A percentile compares a stretch with the other conserved stretches of the same genome.
These are phyloP conservation scores for Hemibagrus guttatus DNA, from an alignment of 2,797 vertebrate genomes.

Conservation along the genomic window DNA sequence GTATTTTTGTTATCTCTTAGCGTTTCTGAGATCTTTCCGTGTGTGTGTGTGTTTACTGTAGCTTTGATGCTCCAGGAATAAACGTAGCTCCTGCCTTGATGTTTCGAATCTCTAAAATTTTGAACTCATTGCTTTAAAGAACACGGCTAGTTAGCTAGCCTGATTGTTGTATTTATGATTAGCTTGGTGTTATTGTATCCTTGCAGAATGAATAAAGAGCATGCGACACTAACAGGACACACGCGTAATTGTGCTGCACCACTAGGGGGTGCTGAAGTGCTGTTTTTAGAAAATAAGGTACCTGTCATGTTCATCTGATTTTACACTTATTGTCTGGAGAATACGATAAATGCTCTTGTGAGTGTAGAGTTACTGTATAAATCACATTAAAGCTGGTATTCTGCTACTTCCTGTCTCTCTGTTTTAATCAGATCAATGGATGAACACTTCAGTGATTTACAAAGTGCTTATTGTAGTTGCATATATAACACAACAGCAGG, in stretches of 20 bases:
- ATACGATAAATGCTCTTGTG: not conserved
- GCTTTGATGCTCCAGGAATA: not conserved
- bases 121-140: not conserved
- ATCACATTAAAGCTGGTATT: not conserved
- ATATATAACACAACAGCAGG: not conserved
- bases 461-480: not conserved
- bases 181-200: not conserved
- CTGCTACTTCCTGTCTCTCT: not conserved
- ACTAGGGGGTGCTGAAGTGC: not conserved
- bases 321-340: not conserved
- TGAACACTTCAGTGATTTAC: not conserved
- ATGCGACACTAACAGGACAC: not conserved
- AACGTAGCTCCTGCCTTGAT: not conserved
- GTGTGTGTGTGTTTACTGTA: not conserved
- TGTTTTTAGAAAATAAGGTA: no score
- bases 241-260: not conserved
- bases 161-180: not conserved
- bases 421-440: not conserved
- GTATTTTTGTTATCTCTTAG: not conserved
- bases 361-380: not conserved
- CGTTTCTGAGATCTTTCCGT: not conserved
- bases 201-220: not conserved
- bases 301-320: not conserved
- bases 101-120: not conserved
- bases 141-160: not conserved